These are phyloP conservation scores for Carcharodon carcharias DNA, from an alignment of 2,797 vertebrate genomes.

Conservation along the genomic window DNA sequence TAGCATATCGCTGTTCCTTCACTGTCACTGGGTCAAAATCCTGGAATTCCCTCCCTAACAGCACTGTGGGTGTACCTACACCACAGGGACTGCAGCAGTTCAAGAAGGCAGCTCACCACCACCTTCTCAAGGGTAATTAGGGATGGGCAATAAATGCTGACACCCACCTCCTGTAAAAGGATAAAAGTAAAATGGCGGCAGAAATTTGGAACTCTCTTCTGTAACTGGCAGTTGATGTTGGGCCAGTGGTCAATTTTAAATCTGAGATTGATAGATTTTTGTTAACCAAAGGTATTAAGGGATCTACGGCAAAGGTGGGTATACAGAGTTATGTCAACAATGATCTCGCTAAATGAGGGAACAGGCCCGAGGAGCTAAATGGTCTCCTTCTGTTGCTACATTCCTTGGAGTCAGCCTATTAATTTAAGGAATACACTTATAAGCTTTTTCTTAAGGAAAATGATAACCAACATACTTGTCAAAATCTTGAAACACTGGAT, in stretches of 20 bases:
- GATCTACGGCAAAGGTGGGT: not conserved
- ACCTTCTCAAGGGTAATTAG: too few relatives aligned
- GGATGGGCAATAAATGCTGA: too few relatives aligned
- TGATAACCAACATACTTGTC: slow-evolving; percentile 6
- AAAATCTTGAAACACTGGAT: not conserved
- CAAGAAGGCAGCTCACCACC: too few relatives aligned
- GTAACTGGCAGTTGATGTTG: not conserved
- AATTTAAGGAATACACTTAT: not conserved
- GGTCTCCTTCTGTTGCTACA: not conserved
- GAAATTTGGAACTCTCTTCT: not conserved
- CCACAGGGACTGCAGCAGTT: too few relatives aligned
- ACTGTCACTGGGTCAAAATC: too few relatives aligned
- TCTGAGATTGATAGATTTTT: not conserved
- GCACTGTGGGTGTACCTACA: too few relatives aligned
- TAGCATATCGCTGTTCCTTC: too few relatives aligned
- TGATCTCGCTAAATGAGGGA: not conserved
- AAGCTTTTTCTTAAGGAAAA: not conserved
- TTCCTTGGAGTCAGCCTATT: not conserved
- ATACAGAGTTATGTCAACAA: not conserved
- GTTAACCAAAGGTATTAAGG: not conserved
- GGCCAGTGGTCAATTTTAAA: not conserved
- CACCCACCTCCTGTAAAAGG: too few relatives aligned
- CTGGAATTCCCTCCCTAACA: too few relatives aligned
- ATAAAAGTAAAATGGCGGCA: not conserved
- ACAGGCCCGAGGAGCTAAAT: not conserved